Conservation (phyloP, 92 coral and sea anemone species). For the Galaxea fascicularis region DNA sequence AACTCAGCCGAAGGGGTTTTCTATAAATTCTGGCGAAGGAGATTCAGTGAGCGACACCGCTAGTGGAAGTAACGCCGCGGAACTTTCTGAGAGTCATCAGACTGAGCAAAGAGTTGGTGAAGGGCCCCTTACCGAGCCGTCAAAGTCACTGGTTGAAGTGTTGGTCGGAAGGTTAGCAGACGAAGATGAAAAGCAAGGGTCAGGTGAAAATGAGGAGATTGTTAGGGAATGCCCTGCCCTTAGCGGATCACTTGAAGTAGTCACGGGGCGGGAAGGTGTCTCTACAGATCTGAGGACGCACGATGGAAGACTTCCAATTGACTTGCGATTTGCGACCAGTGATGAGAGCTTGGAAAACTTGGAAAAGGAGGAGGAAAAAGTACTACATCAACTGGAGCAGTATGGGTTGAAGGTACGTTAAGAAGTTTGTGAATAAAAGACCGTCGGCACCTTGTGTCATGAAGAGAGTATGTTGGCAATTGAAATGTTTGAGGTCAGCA, state of each 20-base stretch:
- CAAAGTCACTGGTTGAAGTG: not conserved
- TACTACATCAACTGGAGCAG: conserved; percentile 48
- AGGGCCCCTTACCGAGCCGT: not conserved
- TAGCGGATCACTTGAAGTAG: not conserved
- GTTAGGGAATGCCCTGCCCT: not conserved
- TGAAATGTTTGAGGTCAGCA: no score
- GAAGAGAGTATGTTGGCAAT: no score
- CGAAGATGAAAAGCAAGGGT: not conserved
- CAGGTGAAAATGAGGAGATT: not conserved
- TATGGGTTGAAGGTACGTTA: conserved; percentile 55
- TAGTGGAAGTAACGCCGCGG: not conserved
- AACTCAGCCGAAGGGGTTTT: conserved; percentile 12
- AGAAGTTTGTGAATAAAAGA: not conserved
- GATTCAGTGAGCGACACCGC: not conserved
- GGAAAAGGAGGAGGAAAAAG: conserved; percentile 54
- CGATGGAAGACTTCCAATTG: conserved; percentile 48
- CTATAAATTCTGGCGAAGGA: not conserved
- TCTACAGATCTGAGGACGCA: not conserved
- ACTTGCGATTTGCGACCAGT: conserved; percentile 41
- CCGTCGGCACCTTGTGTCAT: no score
- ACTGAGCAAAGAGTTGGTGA: not conserved
- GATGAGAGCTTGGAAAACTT: conserved; percentile 48
- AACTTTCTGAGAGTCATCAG: not conserved
- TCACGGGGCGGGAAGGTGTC: not conserved
- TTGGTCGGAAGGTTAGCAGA: not conserved